Evolutionary conservation across 2,888 invertebrate species (phyloP).

Genomic region (Agrochola macilenta): DNA sequence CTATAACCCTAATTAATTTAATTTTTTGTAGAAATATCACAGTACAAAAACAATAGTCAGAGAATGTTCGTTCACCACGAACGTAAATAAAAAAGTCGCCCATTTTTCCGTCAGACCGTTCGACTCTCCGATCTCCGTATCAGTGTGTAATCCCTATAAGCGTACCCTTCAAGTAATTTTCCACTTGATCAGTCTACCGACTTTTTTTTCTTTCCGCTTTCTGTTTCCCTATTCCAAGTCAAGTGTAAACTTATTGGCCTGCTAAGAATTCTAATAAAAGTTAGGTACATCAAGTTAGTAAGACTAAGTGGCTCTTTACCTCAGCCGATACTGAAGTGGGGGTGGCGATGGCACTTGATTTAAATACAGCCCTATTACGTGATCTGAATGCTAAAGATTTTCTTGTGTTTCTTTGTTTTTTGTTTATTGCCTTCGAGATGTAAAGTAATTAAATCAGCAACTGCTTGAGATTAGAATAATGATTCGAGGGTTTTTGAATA

Average conservation of each 20-base stretch:
- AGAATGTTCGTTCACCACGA: not conserved
- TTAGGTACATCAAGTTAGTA: constrained; percentile 78
- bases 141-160: constrained; percentile 69
- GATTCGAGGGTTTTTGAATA: constrained; percentile 35
- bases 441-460: constrained; percentile 56
- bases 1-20: not conserved
- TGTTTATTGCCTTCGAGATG: constrained; percentile 44
- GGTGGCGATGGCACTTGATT: constrained; percentile 69
- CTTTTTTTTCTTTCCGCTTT: constrained; percentile 75
- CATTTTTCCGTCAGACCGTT: constrained; percentile 3
- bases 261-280: constrained; percentile 86
- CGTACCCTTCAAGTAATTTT: constrained; percentile 84
- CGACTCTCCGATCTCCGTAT: constrained; percentile 33
- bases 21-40: not conserved
- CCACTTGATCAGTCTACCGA: constrained; percentile 82
- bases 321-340: constrained; percentile 56
- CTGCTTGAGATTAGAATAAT: constrained; percentile 49
- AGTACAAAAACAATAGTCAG: too few relatives aligned
- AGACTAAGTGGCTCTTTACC: constrained; percentile 75
- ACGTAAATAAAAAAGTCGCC: not conserved
- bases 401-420: constrained; percentile 43
- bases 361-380: constrained; percentile 72
- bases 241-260: constrained; percentile 82
- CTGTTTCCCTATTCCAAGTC: constrained; percentile 77
- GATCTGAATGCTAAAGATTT: constrained; percentile 58